These are phyloP conservation scores for Noctuana brunneofusca DNA, from an alignment of 2,888 invertebrate species.

Conservation along the genomic window DNA sequence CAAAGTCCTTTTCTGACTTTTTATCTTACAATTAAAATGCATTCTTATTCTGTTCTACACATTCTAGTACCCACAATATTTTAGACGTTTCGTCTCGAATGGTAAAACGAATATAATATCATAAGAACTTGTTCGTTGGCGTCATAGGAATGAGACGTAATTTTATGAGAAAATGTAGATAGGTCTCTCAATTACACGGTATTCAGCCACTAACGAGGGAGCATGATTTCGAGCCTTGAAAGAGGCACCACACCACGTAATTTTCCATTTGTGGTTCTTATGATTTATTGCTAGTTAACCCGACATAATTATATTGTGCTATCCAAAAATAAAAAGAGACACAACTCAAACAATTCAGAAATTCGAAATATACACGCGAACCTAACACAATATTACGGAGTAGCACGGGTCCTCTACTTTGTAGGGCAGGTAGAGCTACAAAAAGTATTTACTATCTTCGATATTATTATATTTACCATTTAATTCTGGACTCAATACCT, in stretches of 20 bases:
- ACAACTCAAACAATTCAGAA: too few relatives aligned
- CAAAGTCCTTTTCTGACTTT: too few relatives aligned
- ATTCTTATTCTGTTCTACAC: too few relatives aligned
- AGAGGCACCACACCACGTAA: neutral
- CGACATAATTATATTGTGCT: too few relatives aligned
- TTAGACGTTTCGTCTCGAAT: too few relatives aligned
- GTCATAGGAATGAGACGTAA: slow-evolving; percentile 1
- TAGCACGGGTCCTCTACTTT: too few relatives aligned
- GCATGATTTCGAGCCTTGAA: neutral
- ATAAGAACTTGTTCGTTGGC: slow-evolving; percentile 1
- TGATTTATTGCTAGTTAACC: neutral
- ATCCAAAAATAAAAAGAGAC: too few relatives aligned
- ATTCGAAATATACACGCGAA: too few relatives aligned
- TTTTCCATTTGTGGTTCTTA: neutral
- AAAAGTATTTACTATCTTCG: neutral
- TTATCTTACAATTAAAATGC: too few relatives aligned
- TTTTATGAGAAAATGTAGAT: slow-evolving; percentile 47
- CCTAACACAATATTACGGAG: too few relatives aligned
- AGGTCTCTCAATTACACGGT: slow-evolving; percentile 62
- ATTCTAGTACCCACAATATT: too few relatives aligned
- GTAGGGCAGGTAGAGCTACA: too few relatives aligned
- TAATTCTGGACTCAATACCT: neutral
- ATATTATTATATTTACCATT: neutral
- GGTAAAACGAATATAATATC: neutral
- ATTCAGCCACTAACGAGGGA: slow-evolving; percentile 64